These are phyloP conservation scores for Apodemus speciosus DNA, from an alignment of 2,113 vertebrate species.

Conservation along the genomic window DNA sequence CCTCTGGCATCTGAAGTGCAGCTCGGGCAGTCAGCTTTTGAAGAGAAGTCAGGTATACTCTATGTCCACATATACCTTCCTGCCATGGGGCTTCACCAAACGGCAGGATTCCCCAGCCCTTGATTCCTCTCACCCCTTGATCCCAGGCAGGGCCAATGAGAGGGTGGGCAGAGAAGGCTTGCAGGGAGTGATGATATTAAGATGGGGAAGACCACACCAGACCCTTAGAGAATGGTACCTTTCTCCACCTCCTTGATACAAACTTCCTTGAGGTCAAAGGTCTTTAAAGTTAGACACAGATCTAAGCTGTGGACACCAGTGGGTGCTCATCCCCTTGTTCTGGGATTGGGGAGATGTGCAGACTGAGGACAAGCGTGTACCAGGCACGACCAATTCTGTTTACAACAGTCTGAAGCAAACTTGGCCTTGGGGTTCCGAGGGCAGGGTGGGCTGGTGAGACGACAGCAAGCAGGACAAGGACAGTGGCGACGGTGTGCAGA, in stretches of 20 bases:
- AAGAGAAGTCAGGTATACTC: constrained; percentile 77
- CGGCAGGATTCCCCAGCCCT: constrained; percentile 62
- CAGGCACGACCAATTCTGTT: constrained; percentile 49
- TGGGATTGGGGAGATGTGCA: neutral
- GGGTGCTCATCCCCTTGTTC: neutral
- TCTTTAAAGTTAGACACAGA: neutral
- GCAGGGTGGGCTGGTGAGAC: constrained; percentile 49
- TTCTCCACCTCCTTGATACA: constrained; percentile 32
- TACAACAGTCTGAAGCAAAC: constrained; percentile 66
- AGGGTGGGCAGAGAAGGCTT: constrained; percentile 52
- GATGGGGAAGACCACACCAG: constrained; percentile 48
- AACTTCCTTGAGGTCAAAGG: constrained; percentile 48
- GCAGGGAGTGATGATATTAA: constrained; percentile 21
- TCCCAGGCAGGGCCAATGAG: constrained; percentile 10
- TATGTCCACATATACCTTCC: constrained; percentile 79
- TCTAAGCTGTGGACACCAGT: constrained; percentile 15
- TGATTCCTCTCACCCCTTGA: neutral
- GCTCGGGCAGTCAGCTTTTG: constrained; percentile 37
- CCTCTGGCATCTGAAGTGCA: constrained; percentile 33
- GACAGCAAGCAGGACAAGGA: constrained; percentile 58
- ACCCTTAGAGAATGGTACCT: neutral
- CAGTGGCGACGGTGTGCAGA: constrained; percentile 69
- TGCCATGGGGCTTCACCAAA: constrained; percentile 53
- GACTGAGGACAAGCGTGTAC: constrained; percentile 38
- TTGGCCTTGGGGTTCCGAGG: constrained; percentile 48